phyloP scores from a whole-genome alignment of 1,140 invertebrate genomes.

The Leptinotarsa undecemlineata region DNA sequence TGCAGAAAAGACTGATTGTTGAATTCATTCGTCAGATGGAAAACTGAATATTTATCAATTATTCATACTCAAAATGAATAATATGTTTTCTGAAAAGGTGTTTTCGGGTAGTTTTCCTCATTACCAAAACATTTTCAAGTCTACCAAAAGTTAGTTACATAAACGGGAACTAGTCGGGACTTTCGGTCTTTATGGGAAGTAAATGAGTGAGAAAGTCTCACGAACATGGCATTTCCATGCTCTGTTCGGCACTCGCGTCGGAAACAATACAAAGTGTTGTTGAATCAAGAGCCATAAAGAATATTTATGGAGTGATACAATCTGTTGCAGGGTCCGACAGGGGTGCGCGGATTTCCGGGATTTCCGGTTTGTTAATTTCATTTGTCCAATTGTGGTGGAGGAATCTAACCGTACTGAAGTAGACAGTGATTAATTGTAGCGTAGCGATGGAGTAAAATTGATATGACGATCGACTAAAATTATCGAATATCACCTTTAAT shows the following conservation, averaged over 20 bases:
- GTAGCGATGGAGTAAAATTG: too few species aligned
- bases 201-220: background rate
- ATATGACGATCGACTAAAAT: too few species aligned
- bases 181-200: background rate
- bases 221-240: background rate
- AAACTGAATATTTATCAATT: too few species aligned
- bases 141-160: too few species aligned
- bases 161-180: background rate
- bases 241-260: background rate
- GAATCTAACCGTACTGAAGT: constrained; percentile 18
- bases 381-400: constrained; percentile 42
- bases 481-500: too few species aligned
- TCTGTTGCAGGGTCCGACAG: constrained; percentile 59
- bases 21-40: too few species aligned
- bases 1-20: too few species aligned
- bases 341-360: constrained; percentile 60
- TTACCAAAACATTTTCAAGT: too few species aligned
- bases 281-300: constrained; percentile 9
- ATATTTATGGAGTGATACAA: constrained; percentile 26
- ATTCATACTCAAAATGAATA: too few species aligned
- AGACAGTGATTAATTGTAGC: background rate
- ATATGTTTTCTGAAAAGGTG: too few species aligned
- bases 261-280: background rate
- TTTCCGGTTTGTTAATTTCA: constrained; percentile 60
- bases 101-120: too few species aligned